Evolutionary conservation across 2,888 invertebrate species (phyloP), one percentile per base, ranked within the genome.

Genomic region (Drosophila merina): DNA sequence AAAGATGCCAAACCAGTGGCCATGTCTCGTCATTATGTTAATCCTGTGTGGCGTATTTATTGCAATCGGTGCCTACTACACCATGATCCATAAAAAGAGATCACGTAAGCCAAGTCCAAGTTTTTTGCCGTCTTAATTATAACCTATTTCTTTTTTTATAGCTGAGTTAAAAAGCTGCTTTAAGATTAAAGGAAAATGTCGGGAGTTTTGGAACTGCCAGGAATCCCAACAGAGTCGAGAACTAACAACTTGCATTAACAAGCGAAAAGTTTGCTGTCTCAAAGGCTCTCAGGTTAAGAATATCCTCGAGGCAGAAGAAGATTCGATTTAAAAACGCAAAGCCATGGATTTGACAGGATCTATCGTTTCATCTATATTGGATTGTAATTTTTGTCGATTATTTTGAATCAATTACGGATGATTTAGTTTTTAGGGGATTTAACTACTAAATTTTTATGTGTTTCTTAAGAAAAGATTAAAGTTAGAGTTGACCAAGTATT

Each of bases 201-300:
- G 14, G 10, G 69, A 70, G 12, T 1, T 9, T 10, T 44, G 49
- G 31, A 49, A 70, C 20, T 70, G 69, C 30, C 4, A 9, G 0
- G 10, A 31, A 3, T 5, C 6, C 0, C 25, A 1, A n/a, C 64
- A 50, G 4, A 25, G 44, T 28, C 38, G 45, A n/a, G 10, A 33
- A 4, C 14, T 25, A 8, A 70, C 69, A 9, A 45, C 38, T 9
- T 70, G 72, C n/a, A 14, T 63, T n/a, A 9, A 72, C 8, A 55
- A 28, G 38, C 72, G 69, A 0, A 70, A 70, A 42, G 38, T 70
- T 28, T 70, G 69, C 44, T 70, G 69, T 31, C 20, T 7, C 10
- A 0, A 5, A 14, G 12, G 31, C 28, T 9, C 26, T 8, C 12
- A 44, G 44, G 2, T 36, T 0, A 36, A 36, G 5, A 36, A n/a